A percentile compares a stretch with the other conserved stretches of the same genome.
Evolutionary conservation across 2,888 invertebrate species (phyloP).

Genomic region (Aphelenchoides bicaudatus): DNA sequence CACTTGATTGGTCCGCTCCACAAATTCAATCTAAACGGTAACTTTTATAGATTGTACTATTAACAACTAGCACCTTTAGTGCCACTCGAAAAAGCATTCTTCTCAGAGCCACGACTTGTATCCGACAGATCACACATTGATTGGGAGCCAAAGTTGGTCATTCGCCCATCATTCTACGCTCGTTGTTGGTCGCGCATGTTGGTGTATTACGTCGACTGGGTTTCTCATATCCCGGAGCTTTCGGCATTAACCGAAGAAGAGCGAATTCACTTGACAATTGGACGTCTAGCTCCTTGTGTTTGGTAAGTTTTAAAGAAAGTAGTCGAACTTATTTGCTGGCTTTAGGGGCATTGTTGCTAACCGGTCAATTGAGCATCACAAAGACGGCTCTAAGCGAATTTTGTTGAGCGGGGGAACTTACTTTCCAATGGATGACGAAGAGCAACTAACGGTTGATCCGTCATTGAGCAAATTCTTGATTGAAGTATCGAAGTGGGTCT

Average conservation of each 20-base stretch:
- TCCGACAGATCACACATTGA: conserved; percentile 14
- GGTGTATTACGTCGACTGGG: conserved; percentile 18
- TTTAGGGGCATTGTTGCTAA: conserved; percentile 9
- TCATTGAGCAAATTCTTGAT: not conserved
- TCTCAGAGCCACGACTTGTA: conserved; percentile 2
- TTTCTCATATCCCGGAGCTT: conserved; percentile 16
- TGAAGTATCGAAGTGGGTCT: not conserved
- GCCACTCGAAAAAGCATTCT: conserved; percentile 7
- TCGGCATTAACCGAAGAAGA: not conserved
- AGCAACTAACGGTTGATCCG: not conserved
- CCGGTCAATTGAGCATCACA: not conserved
- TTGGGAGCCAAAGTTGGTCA: conserved; percentile 2
- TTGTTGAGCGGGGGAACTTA: conserved; percentile 15
- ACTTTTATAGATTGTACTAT: too few species aligned
- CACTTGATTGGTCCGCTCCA: conserved; percentile 17
- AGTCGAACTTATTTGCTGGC: too few species aligned
- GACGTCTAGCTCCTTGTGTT: conserved; percentile 9
- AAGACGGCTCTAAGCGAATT: not conserved
- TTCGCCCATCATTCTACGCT: not conserved
- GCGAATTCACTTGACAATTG: conserved; percentile 9
- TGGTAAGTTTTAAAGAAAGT: too few species aligned
- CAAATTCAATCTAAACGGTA: conserved; percentile 9
- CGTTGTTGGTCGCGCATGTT: conserved; percentile 17
- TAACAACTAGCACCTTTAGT: too few species aligned
- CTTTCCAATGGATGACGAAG: conserved; percentile 10